phyloP scores from a whole-genome alignment of 2,797 vertebrate genomes.

The Hylomyscus alleni region DNA sequence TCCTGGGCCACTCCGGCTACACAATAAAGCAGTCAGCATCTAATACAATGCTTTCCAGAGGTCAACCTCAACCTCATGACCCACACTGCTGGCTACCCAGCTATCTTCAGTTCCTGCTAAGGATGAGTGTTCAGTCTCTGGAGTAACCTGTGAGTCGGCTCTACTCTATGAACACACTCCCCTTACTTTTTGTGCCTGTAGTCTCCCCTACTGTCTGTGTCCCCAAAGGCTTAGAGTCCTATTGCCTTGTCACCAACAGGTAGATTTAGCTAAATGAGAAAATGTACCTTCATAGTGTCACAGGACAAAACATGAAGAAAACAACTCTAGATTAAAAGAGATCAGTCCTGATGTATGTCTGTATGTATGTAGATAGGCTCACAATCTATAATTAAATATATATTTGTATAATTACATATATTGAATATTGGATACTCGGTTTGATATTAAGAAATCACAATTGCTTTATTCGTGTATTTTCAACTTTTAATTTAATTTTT shows the following conservation, averaged over 20 bases:
- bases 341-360: background rate
- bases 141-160: background rate
- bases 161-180: background rate
- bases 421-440: background rate
- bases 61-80: background rate
- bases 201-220: background rate
- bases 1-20: background rate
- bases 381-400: too few relatives aligned
- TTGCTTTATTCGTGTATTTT: conserved; percentile 15
- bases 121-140: background rate
- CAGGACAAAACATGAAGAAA: background rate
- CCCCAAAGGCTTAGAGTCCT: background rate
- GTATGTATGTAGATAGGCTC: background rate
- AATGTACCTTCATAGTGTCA: background rate
- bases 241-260: background rate
- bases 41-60: background rate
- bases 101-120: background rate
- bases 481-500: background rate
- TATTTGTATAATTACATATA: too few relatives aligned
- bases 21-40: background rate
- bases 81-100: background rate
- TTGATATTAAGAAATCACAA: background rate
- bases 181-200: background rate
- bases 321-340: background rate
- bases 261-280: background rate